These are phyloP conservation scores for Microctenopoma steveboyesi DNA, from an alignment of 2,797 vertebrate genomes.

Conservation along the genomic window DNA sequence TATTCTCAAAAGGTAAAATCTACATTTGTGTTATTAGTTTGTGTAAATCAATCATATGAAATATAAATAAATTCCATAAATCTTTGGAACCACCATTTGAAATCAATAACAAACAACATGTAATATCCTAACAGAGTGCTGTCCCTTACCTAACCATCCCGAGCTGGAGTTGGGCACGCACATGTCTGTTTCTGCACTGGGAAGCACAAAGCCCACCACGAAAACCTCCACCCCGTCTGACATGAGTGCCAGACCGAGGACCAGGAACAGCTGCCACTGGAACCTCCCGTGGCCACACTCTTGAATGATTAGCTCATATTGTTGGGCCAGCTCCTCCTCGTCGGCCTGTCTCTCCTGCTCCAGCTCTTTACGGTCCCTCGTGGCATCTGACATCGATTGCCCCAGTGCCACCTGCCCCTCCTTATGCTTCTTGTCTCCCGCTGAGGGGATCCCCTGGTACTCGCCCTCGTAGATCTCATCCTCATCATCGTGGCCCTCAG, in stretches of 20 bases:
- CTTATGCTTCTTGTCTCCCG: conserved; percentile 80
- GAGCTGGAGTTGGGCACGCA: conserved; percentile 92
- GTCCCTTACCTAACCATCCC: conserved; percentile 94
- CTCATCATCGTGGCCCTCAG: conserved; percentile 95
- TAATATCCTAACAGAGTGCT: neutral
- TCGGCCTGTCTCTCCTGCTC: conserved; percentile 92
- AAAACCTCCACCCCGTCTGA: conserved; percentile 96
- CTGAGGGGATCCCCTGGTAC: conserved; percentile 93
- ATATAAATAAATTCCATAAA: no score
- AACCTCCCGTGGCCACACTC: conserved; percentile 96
- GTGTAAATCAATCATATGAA: no score
- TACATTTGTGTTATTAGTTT: no score
- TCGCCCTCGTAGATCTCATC: conserved; percentile 98
- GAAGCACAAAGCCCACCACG: conserved; percentile 96
- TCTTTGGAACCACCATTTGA: no score
- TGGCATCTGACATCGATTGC: conserved; percentile 80
- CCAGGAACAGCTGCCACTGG: conserved; percentile 96
- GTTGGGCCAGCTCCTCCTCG: conserved; percentile 95
- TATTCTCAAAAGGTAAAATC: no score
- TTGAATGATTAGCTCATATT: conserved; percentile 96
- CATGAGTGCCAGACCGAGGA: conserved; percentile 95
- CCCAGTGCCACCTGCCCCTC: conserved; percentile 84
- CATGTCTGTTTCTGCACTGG: conserved; percentile 96
- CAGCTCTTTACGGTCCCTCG: conserved; percentile 87
- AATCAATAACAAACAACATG: no score